Percentiles rank a stretch among this genome's conserved stretches.
Evolutionary conservation across 2,113 vertebrate species (phyloP).

Genomic region (Syngnathoides biaculeatus): DNA sequence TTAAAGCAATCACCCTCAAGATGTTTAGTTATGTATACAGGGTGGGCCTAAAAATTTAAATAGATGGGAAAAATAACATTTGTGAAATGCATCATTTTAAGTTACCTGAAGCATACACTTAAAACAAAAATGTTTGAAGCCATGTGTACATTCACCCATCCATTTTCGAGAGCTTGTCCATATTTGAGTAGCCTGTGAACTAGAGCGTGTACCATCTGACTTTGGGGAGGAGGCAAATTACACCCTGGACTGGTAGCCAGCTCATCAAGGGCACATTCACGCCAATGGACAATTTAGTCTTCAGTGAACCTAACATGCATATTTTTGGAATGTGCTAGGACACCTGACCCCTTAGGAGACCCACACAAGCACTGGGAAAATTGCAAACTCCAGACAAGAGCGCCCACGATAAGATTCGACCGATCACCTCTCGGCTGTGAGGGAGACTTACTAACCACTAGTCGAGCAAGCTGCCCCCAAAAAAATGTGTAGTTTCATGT

Average conservation of each 20-base stretch:
- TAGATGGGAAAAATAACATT: neutral
- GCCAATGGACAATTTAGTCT: too few species aligned
- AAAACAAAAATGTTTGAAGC: neutral
- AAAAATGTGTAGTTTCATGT: too few species aligned
- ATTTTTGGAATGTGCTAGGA: too few species aligned
- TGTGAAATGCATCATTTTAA: neutral
- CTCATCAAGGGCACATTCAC: too few species aligned
- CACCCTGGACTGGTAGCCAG: neutral
- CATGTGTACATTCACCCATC: neutral
- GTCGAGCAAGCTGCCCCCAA: too few species aligned
- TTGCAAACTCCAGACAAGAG: too few species aligned
- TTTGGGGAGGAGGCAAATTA: neutral
- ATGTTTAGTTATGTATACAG: neutral
- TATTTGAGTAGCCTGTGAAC: neutral
- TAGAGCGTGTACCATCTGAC: neutral
- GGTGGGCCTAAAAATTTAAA: neutral
- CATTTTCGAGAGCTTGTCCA: neutral
- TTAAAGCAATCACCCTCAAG: neutral
- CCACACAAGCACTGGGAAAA: too few species aligned
- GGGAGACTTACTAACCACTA: too few species aligned
- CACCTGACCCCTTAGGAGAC: too few species aligned
- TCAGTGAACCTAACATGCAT: too few species aligned
- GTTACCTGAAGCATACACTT: neutral
- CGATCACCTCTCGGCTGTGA: too few species aligned
- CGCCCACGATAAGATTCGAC: too few species aligned